Base-by-base conservation (phyloP, 2,888 invertebrate genomes). In the Chymomyza procnemis region DNA sequence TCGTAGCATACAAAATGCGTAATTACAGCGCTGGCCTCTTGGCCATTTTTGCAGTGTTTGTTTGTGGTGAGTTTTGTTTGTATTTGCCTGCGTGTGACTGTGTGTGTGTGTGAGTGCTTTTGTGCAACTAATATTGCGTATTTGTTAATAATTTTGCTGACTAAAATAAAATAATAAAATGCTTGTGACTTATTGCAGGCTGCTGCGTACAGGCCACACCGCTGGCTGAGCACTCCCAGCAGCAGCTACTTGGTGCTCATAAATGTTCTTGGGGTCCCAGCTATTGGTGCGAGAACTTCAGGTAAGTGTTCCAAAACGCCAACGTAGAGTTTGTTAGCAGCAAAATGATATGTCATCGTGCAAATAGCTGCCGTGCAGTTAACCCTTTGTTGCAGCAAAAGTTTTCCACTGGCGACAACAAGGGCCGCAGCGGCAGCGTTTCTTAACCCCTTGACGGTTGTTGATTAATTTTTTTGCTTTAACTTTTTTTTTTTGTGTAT, bases 261-360 rank as follows among this genome's bases (percentile, higher is more conserved):
- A 92, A 93, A 85, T 96, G 96, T 89, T 94, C 95, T 5, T 95
- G 94, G 93, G 96, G 96, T 6, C 96, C 96, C 3, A 92, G 93
- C 0, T 96, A 95, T 87, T 96, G 96, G 96, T 97, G 97, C 90
- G 86, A 79, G 8, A 90, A 89, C 76, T 61, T 90, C 54, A 88
- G 87, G 90, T 90, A 78, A 90, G 90, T 88, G n/a, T 22, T 0
- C 22, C 14, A 9, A 50, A 12, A 4, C 16, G 50, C 50, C 16
- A n/a, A 22, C 5, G 34, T 21, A 66, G 18, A 16, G 14, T 16
- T 4, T 47, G 30, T 9, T 21, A 18, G 56, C 19, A 63, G 50
- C 60, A 74, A 75, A 82, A 16, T 62, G 79, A 79, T 57, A 68
- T 69, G 78, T 81, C 79, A 84, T 72, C 68, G 55, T 3, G 22